Conservation (phyloP, 2,797 vertebrate genomes). For the Steatocranus sp. region DNA sequence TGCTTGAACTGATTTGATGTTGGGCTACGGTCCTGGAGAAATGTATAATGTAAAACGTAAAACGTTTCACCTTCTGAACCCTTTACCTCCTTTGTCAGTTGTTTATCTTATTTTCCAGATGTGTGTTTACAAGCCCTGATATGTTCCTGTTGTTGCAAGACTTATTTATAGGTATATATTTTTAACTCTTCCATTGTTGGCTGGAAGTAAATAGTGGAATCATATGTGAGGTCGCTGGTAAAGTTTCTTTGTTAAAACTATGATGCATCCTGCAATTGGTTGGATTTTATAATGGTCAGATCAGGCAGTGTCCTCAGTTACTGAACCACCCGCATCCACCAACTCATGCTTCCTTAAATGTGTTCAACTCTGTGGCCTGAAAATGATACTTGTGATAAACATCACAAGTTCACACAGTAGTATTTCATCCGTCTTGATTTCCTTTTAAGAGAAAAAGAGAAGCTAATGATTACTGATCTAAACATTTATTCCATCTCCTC, state of each 20-base stretch:
- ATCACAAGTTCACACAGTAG: not conserved
- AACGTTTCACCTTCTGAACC: not conserved
- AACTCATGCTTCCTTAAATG: not conserved
- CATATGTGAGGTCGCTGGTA: constrained; percentile 13
- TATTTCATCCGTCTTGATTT: not conserved
- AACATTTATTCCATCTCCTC: not conserved
- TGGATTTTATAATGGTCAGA: constrained; percentile 14
- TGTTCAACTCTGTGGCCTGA: not conserved
- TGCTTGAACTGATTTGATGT: not conserved
- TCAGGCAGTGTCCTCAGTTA: constrained; percentile 11
- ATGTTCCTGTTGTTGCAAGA: constrained; percentile 41
- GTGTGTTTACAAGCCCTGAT: constrained; percentile 28
- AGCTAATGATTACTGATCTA: not conserved
- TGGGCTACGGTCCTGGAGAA: not conserved
- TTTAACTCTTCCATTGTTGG: constrained; percentile 42
- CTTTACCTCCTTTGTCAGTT: constrained; percentile 6
- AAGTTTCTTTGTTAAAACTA: constrained; percentile 21
- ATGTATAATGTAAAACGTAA: rapidly evolving
- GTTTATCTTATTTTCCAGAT: constrained; percentile 27
- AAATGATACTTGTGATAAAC: not conserved
- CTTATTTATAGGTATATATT: constrained; percentile 44
- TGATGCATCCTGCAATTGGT: constrained; percentile 33
- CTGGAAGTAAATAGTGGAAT: constrained; percentile 28
- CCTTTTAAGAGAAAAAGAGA: not conserved
- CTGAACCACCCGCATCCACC: constrained; percentile 11